phyloP scores from a whole-genome alignment of 2,113 vertebrate genomes.

The Neolamprologus variostigma region DNA sequence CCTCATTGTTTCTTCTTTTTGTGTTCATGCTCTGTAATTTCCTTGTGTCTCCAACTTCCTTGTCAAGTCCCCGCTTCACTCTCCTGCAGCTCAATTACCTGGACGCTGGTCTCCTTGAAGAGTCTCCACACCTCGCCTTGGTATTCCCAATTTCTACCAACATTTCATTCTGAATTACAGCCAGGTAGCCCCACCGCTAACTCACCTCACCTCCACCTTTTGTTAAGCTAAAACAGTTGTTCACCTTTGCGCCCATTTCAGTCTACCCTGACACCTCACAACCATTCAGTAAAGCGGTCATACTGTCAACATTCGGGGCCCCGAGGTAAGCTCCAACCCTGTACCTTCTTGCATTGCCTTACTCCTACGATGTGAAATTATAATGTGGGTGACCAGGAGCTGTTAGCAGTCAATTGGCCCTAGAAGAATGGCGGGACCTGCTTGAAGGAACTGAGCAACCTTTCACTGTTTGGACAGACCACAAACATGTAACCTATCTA shows the following conservation, averaged over 20 bases:
- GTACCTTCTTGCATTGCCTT: not conserved
- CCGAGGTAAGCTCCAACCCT: not conserved
- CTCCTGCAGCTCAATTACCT: not conserved
- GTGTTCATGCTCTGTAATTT: not conserved
- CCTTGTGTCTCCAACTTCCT: not conserved
- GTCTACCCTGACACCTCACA: not conserved
- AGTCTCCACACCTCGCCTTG: not conserved
- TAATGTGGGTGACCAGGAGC: not conserved
- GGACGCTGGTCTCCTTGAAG: not conserved
- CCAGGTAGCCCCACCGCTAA: not conserved
- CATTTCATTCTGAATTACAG: not conserved
- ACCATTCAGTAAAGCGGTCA: fast-evolving
- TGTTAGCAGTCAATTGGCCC: not conserved
- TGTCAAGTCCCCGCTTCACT: fast-evolving
- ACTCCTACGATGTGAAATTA: not conserved
- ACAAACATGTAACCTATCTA: fast-evolving
- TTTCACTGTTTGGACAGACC: not conserved
- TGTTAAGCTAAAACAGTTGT: not conserved
- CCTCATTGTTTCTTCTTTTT: not conserved
- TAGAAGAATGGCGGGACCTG: not conserved
- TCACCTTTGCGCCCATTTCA: not conserved
- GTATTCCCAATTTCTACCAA: not conserved
- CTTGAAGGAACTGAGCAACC: not conserved
- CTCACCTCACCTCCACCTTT: not conserved
- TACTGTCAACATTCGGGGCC: not conserved